These are phyloP conservation scores for Microcebus griseorufus DNA, from an alignment of 2,113 vertebrate genomes.

Conservation along the genomic window DNA sequence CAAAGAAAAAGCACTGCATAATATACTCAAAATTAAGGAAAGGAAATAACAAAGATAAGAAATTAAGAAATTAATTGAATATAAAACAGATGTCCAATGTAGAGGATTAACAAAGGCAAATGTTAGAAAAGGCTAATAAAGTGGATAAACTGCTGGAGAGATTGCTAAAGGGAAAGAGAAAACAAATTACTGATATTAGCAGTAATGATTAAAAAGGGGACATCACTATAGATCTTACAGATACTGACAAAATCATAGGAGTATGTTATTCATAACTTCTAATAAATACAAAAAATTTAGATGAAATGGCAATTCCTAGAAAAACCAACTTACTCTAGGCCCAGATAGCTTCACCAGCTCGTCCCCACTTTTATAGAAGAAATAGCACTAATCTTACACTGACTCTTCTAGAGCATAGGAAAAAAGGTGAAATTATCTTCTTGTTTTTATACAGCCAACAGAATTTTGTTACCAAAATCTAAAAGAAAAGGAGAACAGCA, in stretches of 20 bases:
- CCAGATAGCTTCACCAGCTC: not conserved
- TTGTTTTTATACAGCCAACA: not conserved
- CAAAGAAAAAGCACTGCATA: not conserved
- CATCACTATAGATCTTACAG: not conserved
- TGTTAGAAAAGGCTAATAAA: not conserved
- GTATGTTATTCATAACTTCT: not conserved
- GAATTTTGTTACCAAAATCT: not conserved
- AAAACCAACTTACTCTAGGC: not conserved
- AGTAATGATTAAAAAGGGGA: not conserved
- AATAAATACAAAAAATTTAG: not conserved
- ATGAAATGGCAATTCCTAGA: not conserved
- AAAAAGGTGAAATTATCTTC: not conserved
- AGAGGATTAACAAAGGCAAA: not conserved
- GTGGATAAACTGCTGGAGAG: not conserved
- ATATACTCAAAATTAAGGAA: not conserved
- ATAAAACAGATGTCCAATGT: not conserved
- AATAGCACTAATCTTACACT: not conserved
- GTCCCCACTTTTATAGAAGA: not conserved
- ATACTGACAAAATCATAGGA: not conserved
- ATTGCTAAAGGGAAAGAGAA: not conserved
- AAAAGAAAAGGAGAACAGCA: not conserved
- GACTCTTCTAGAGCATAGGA: not conserved
- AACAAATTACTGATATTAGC: not conserved
- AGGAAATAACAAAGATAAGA: not conserved
- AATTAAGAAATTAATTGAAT: not conserved